Percentiles rank a stretch among this genome's conserved stretches.
These are phyloP conservation scores for Epirrhoe alternata DNA, from an alignment of 2,888 invertebrate species.

Conservation along the genomic window DNA sequence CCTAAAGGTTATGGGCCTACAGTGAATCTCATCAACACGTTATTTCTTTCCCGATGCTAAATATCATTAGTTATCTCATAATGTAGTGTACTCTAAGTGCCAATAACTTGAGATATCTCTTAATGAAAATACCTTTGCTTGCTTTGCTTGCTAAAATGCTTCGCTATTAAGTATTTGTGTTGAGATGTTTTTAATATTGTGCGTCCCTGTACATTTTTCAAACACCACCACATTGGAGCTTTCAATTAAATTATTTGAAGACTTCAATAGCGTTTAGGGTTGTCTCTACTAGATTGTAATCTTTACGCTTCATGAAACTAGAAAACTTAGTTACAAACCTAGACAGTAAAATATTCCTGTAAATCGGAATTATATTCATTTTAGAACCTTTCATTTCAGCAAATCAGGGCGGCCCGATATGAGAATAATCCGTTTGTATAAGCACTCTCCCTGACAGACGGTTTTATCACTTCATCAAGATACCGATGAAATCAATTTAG, in stretches of 20 bases:
- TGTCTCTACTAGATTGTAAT: constrained; percentile 42
- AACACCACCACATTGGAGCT: constrained; percentile 54
- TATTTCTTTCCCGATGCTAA: neutral
- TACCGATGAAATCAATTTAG: constrained; percentile 79
- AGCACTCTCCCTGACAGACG: constrained; percentile 53
- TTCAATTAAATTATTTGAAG: constrained; percentile 64
- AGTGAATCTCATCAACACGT: neutral
- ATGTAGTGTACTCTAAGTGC: neutral
- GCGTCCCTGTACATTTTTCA: constrained; percentile 52
- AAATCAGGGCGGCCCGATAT: constrained; percentile 10
- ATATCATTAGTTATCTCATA: neutral
- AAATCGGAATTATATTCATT: neutral
- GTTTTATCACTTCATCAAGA: constrained; percentile 79
- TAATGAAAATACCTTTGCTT: neutral
- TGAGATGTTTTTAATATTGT: constrained; percentile 26
- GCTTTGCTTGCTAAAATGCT: neutral
- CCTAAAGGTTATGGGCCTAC: neutral
- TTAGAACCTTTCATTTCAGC: neutral
- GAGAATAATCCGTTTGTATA: constrained; percentile 18
- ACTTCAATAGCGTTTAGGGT: constrained; percentile 56
- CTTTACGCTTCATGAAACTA: neutral
- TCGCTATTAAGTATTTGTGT: neutral
- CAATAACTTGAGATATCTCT: neutral
- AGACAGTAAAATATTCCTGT: neutral
- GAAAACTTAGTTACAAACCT: neutral